Evolutionary conservation across 2,888 invertebrate genomes (phyloP).

Genomic region (Drosophila glabriapex): DNA sequence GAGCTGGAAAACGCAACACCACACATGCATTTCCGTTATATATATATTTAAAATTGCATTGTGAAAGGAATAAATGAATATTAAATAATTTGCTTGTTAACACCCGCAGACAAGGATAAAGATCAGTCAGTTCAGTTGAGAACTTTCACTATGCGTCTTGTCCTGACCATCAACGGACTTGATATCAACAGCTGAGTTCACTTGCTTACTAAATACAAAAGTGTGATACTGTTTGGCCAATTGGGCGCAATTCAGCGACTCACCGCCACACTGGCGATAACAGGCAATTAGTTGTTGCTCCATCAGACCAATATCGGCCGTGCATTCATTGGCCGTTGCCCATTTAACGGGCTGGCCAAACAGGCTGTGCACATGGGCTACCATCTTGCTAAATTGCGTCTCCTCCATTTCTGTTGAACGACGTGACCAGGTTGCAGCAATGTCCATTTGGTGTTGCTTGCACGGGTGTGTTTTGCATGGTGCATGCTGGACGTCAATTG

Average conservation of each 20-base stretch:
- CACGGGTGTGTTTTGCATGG: background rate
- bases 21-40: background rate
- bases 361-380: constrained; percentile 56
- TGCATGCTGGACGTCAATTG: background rate
- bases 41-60: background rate
- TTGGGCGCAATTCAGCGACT: constrained; percentile 57
- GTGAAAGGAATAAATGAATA: background rate
- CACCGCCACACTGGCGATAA: constrained; percentile 51
- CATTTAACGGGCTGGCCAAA: constrained; percentile 54
- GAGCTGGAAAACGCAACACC: background rate
- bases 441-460: constrained; percentile 11
- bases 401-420: constrained; percentile 62
- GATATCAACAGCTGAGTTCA: constrained; percentile 25
- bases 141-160: background rate
- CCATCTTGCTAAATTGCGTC: constrained; percentile 51
- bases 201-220: constrained; percentile 62
- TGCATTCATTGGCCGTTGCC: constrained; percentile 47
- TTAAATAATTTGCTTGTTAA: background rate
- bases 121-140: background rate
- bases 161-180: constrained; percentile 21
- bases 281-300: constrained; percentile 55
- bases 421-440: constrained; percentile 34
- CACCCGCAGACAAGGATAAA: background rate
- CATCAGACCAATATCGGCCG: constrained; percentile 49
- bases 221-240: constrained; percentile 62